These are phyloP conservation scores for Plutella xylostella DNA, from an alignment of 2,888 invertebrate genomes.

Conservation along the genomic window DNA sequence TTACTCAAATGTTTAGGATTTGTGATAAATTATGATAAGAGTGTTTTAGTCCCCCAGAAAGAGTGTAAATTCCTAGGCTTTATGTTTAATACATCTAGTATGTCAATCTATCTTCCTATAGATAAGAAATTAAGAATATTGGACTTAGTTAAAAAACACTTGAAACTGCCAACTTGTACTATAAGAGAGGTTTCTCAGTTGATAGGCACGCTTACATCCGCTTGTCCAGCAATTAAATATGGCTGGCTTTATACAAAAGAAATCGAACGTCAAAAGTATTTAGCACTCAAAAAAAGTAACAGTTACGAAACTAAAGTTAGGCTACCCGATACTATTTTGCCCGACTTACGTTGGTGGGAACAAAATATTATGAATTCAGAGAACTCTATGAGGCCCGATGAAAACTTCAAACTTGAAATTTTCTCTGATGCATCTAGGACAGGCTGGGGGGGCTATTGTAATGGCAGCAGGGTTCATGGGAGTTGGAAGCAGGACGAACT, in stretches of 20 bases:
- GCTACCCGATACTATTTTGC: not conserved
- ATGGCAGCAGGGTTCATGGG: conserved; percentile 1
- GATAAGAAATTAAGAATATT: conserved; percentile 4
- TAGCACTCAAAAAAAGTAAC: not conserved
- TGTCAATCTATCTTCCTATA: not conserved
- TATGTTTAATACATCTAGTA: conserved; percentile 2
- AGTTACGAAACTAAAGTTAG: conserved; percentile 6
- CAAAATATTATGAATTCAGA: not conserved
- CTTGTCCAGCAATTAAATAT: conserved; percentile 6
- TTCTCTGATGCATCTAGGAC: conserved; percentile 4
- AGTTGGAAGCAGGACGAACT: not conserved
- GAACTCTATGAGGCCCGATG: not conserved
- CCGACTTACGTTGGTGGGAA: conserved; percentile 5
- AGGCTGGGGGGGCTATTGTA: conserved; percentile 6
- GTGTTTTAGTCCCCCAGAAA: conserved; percentile 1
- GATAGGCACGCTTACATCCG: conserved; percentile 2
- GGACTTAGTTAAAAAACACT: not conserved
- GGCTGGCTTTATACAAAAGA: conserved; percentile 7
- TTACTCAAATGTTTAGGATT: conserved; percentile 7
- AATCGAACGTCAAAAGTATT: conserved; percentile 2
- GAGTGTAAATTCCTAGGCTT: conserved; percentile 4
- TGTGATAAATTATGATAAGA: conserved; percentile 8
- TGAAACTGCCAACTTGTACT: not conserved
- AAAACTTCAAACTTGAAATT: conserved; percentile 1
- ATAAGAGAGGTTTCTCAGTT: conserved; percentile 3